These are phyloP conservation scores for Drosophila ustulata DNA, from an alignment of 2,888 invertebrate genomes.

Conservation along the genomic window DNA sequence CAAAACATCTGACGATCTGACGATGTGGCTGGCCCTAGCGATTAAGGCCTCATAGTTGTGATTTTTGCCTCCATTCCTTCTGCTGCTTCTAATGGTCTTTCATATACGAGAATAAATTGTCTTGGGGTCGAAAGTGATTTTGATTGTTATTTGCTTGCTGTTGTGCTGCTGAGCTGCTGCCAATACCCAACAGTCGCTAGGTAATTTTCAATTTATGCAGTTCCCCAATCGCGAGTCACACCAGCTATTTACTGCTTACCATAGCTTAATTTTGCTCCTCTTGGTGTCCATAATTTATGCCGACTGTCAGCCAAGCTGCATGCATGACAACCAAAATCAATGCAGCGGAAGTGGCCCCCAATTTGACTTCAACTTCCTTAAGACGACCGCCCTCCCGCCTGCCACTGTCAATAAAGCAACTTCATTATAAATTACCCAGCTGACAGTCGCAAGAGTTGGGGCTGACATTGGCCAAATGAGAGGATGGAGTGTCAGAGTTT, in stretches of 20 bases:
- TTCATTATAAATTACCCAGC: slow-evolving; percentile 73
- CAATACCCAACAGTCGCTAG: slow-evolving; percentile 12
- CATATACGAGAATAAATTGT: slow-evolving; percentile 65
- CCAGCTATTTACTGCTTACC: slow-evolving; percentile 39
- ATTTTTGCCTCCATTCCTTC: slow-evolving; percentile 51
- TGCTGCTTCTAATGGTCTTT: slow-evolving; percentile 23
- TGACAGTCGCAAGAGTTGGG: slow-evolving; percentile 58
- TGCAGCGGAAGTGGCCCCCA: slow-evolving; percentile 62
- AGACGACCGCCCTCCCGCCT: slow-evolving; percentile 23
- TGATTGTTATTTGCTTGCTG: slow-evolving; percentile 73
- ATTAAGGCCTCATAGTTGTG: slow-evolving; percentile 73
- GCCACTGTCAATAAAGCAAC: slow-evolving; percentile 66
- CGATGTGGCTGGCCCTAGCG: slow-evolving; percentile 69
- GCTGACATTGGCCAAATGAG: slow-evolving; percentile 17
- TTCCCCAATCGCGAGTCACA: slow-evolving; percentile 8
- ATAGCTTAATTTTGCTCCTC: slow-evolving; percentile 8
- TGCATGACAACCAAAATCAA: slow-evolving; percentile 63
- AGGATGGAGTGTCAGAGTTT: slow-evolving; percentile 9
- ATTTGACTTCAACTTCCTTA: slow-evolving; percentile 3
- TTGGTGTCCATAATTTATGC: slow-evolving; percentile 62
- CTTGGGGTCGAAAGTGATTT: slow-evolving; percentile 79
- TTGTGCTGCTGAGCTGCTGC: slow-evolving; percentile 26
- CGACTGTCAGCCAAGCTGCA: slow-evolving; percentile 56
- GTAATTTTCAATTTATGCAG: slow-evolving; percentile 54
- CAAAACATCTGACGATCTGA: slow-evolving; percentile 79